Base-by-base conservation (phyloP, 2,797 vertebrate genomes). In the Choloepus didactylus region DNA sequence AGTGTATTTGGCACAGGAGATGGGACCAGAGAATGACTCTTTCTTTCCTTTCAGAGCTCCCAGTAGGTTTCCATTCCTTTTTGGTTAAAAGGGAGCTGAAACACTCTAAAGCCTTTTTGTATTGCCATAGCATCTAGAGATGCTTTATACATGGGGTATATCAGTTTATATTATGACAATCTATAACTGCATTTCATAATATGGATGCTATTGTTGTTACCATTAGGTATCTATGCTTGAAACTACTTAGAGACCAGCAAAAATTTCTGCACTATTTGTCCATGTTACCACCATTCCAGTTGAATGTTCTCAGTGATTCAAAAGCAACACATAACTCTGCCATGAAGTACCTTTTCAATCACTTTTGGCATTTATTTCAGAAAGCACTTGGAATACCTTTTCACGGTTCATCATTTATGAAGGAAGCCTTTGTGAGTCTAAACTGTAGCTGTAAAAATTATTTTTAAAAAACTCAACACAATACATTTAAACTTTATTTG, bases 401-500 rank as follows among this genome's bases (percentile, higher is more conserved):
- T 11, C 2, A 31, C 19, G 31, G 41, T 38, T 85, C 6, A 51
- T 81, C 66, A 69, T 87, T 93, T 91, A 59, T 62, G n/a, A 96
- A 91, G 19, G 73, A 66, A 93, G 54, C 3, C 29, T 95, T 94
- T 91, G 83, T 95, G 84, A 83, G 54, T 12, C 23, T 81, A 91
- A 87, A 95, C 77, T 54, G 49, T 46, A 94, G 72, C 59, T 60
- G 29, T 59, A 81, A 87, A 23, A 87, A 87, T 94, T 89, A 62
- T 93, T 95, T 82, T 54, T 19, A 0, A 66, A 94, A 66, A 79
- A 70, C 41, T 88, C 73, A 89, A 77, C 35, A 90, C 6, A 93
- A 80, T 89, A 51, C 27, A 92, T 94, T 87, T 80, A 89, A 94
- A 91, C 8, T 80, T 75, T 87, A 92, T 83, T 87, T 93, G 85